Conservation (phyloP, 37 sponge, comb jelly and placozoan species). For the Spongia lamella region DNA sequence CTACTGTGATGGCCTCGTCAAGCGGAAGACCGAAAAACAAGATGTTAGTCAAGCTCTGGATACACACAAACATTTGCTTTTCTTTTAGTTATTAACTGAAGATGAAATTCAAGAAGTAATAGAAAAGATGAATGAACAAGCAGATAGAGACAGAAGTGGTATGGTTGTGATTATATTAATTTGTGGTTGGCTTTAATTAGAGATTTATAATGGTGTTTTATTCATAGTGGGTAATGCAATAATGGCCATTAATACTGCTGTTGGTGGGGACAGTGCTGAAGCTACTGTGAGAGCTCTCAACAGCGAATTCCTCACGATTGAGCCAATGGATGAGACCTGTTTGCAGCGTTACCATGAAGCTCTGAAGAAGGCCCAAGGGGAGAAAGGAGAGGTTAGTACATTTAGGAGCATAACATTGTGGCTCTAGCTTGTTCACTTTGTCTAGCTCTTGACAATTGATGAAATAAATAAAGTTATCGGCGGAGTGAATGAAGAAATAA, state of each 20-base stretch:
- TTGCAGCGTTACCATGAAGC: slow-evolving; percentile 52
- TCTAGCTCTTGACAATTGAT: slow-evolving; percentile 51
- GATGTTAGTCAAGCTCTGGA: not conserved
- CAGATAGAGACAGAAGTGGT: slow-evolving; percentile 58
- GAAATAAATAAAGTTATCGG: slow-evolving; percentile 69
- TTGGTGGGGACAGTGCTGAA: slow-evolving; percentile 24
- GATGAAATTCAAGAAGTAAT: slow-evolving; percentile 63
- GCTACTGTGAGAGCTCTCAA: slow-evolving; percentile 31
- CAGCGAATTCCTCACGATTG: slow-evolving; percentile 34
- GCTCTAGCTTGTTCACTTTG: not conserved
- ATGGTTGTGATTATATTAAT: not conserved
- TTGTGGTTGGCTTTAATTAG: too few species aligned
- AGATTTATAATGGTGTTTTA: slow-evolving; percentile 4
- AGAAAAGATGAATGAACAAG: slow-evolving; percentile 57
- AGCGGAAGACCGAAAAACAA: slow-evolving; percentile 38
- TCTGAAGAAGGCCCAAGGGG: slow-evolving; percentile 34
- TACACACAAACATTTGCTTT: too few species aligned
- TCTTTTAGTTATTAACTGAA: slow-evolving; percentile 38
- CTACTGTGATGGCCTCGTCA: slow-evolving; percentile 65
- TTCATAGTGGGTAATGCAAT: slow-evolving; percentile 15
- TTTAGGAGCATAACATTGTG: not conserved
- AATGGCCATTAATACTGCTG: slow-evolving; percentile 13
- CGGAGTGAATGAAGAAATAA: slow-evolving; percentile 67
- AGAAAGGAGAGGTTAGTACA: slow-evolving; percentile 41
- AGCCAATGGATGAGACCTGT: slow-evolving; percentile 25